Evolutionary conservation across 2,888 invertebrate genomes (phyloP).

Genomic region (Polyommatus icarus): DNA sequence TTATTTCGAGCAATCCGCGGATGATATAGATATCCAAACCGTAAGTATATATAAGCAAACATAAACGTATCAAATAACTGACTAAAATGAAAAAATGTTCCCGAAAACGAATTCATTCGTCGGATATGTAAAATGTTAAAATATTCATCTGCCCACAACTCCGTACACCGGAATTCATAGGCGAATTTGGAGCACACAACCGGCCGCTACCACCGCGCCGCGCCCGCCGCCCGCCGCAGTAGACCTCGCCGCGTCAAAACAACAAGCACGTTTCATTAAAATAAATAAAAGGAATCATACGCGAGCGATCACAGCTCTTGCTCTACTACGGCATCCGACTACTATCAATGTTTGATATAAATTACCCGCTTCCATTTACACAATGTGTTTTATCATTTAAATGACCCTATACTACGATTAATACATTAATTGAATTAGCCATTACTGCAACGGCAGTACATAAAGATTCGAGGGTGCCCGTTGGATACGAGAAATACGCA

Average conservation of each 20-base stretch:
- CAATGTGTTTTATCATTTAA: constrained; percentile 35
- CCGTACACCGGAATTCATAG: constrained; percentile 71
- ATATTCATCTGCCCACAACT: constrained; percentile 73
- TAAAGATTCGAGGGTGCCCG: constrained; percentile 69
- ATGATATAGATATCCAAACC: constrained; percentile 51
- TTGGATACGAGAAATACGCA: constrained; percentile 64
- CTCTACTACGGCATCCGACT: constrained; percentile 37
- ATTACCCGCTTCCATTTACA: constrained; percentile 41
- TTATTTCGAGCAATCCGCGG: constrained; percentile 51
- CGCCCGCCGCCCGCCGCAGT: constrained; percentile 48
- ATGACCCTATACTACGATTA: constrained; percentile 15
- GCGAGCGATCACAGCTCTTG: constrained; percentile 41
- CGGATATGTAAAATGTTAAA: constrained; percentile 77
- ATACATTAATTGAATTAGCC: constrained; percentile 21
- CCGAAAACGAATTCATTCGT: constrained; percentile 70
- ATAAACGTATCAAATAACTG: constrained; percentile 69
- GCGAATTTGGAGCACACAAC: constrained; percentile 64
- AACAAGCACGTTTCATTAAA: constrained; percentile 73
- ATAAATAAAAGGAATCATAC: constrained; percentile 72
- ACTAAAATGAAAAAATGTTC: constrained; percentile 65
- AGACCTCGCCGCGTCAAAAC: constrained; percentile 68
- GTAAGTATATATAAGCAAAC: constrained; percentile 50
- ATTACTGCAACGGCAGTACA: constrained; percentile 49
- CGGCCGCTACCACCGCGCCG: constrained; percentile 60
- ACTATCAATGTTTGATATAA: constrained; percentile 51